A percentile compares a stretch with the other conserved stretches of the same genome.
Conservation (phyloP, 35 echinoderm and acorn worm genomes). For the Heliocidaris erythrogramma region DNA sequence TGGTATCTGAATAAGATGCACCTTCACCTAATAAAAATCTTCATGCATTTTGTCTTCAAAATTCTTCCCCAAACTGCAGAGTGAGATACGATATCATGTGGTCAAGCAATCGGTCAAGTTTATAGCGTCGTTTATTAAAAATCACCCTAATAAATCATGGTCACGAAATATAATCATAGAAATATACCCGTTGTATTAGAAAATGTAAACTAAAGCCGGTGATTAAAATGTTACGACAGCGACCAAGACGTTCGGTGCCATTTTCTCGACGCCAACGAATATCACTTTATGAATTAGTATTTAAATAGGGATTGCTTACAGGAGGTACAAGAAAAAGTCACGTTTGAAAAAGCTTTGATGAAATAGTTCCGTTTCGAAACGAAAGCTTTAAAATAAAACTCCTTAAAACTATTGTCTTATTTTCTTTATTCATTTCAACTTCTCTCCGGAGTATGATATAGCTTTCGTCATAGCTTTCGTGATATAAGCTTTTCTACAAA, state of each 20-base stretch:
- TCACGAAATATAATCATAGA: not conserved
- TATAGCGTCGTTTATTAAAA: not conserved
- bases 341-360: not conserved
- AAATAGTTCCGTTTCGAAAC: slow-evolving; percentile 16
- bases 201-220: slow-evolving; percentile 1
- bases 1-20: not conserved
- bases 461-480: not conserved
- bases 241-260: not conserved
- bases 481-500: not conserved
- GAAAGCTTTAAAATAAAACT: not conserved
- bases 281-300: not conserved
- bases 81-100: not conserved
- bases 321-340: not conserved
- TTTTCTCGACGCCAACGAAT: not conserved
- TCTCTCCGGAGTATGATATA: not conserved
- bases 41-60: not conserved
- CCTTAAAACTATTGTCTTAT: not conserved
- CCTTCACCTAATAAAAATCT: not conserved
- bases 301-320: not conserved
- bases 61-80: not conserved
- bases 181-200: not conserved
- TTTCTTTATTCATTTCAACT: not conserved
- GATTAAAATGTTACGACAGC: slow-evolving; percentile 11
- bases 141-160: not conserved
- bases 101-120: not conserved